Conservation (phyloP, 2,888 invertebrate species). For the Papilio gigon region DNA sequence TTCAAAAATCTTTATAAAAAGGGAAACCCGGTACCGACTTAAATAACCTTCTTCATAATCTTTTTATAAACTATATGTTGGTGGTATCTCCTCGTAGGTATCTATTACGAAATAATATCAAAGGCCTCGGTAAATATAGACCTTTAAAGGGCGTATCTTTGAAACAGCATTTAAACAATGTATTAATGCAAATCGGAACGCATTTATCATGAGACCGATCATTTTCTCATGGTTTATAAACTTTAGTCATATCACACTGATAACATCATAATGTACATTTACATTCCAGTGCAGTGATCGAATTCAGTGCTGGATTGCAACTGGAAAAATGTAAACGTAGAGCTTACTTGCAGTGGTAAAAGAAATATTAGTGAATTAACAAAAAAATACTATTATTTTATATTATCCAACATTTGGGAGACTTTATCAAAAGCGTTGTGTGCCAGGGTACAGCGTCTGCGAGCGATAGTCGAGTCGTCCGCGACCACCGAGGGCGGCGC, state of each 20-base stretch:
- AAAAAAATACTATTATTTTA: no score
- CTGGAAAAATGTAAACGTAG: background rate
- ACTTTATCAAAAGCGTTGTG: conserved; percentile 45
- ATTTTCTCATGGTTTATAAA: conserved; percentile 3
- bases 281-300: no score
- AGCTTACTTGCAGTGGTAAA: no score
- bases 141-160: conserved; percentile 37
- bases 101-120: conserved; percentile 18
- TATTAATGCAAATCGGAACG: background rate
- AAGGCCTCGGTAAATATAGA: conserved; percentile 16
- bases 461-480: conserved; percentile 50
- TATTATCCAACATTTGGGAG: no score
- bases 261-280: background rate
- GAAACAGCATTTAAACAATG: conserved; percentile 21
- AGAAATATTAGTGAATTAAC: no score
- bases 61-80: no score
- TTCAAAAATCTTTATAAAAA: no score
- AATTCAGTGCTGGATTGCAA: no score
- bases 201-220: conserved; percentile 1
- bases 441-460: conserved; percentile 48
- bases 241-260: background rate
- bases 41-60: no score
- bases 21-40: no score
- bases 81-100: background rate
- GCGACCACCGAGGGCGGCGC: conserved; percentile 68